Conservation (phyloP, 2,797 vertebrate genomes). For the Hafferia zeledoni region DNA sequence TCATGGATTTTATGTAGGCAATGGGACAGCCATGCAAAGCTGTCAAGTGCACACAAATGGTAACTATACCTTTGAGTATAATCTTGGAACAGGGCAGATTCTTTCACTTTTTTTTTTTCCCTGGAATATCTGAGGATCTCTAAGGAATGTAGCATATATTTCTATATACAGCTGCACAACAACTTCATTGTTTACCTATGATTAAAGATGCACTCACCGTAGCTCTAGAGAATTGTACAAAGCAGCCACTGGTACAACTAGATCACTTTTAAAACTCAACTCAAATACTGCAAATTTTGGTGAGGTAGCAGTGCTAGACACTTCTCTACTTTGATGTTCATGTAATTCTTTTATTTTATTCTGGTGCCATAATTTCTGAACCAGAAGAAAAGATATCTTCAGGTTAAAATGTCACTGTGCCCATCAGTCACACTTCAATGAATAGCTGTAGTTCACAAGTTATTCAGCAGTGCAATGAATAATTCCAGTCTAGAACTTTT, state of each 20-base stretch:
- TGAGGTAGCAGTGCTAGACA: neutral
- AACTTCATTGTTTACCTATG: neutral
- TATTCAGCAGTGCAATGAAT: constrained; percentile 40
- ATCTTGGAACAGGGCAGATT: neutral
- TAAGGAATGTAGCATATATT: neutral
- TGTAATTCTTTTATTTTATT: neutral
- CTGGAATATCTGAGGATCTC: neutral
- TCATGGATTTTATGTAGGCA: neutral
- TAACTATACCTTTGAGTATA: neutral
- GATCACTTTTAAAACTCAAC: neutral
- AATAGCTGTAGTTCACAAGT: constrained; percentile 15
- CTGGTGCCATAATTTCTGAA: constrained; percentile 34
- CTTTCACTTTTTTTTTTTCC: neutral
- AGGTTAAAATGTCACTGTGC: constrained; percentile 58
- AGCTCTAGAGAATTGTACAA: neutral
- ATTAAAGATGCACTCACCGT: neutral
- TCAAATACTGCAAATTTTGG: neutral
- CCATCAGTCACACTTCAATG: constrained; percentile 47
- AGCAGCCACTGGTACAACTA: neutral
- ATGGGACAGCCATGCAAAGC: neutral
- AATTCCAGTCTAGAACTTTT: constrained; percentile 55
- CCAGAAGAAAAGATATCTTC: constrained; percentile 52
- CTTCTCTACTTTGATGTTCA: neutral
- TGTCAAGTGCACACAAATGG: neutral
- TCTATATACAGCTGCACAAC: neutral